Evolutionary conservation across 2,797 vertebrate genomes (phyloP), one percentile per base, ranked within the genome.

Genomic region (Crenuchus spilurus): DNA sequence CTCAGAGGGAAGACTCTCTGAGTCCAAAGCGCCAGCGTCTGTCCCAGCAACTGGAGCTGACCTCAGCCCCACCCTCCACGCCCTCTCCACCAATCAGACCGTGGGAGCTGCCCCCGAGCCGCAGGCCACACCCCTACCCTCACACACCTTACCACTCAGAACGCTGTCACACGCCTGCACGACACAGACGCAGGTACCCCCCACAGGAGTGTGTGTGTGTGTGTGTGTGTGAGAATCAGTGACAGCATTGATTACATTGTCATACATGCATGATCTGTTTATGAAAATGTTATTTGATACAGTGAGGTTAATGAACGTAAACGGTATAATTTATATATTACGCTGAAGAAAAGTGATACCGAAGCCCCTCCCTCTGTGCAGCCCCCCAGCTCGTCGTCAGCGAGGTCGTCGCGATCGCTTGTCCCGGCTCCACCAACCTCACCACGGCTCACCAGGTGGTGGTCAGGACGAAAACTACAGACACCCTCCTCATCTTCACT

Each of bases 21-120:
- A 98, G 96, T 88, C 96, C 96, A 58, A 99, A 99, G 91, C 94
- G 97, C 82, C 97, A 97, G 48, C 93, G 97, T 77, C 94, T 99
- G 87, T 97, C 97, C 72, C 89, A 92, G 84, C 95, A 96, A 87
- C 92, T 98, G 82, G 96, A 98, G 82, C 94, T 96, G 76, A 88
- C 96, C 67, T 88, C 94, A 14, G 91, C 95, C 76, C 95, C 95
- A 72, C 94, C 96, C 74, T 94, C 96, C 83, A 94, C 95, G 41
- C 94, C 97, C 2, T 98, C 97, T 55, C 95, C 97, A 64, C 97
- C 97, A 85, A 97, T 98, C 91, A 94, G 95, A 88, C 96, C 97
- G 84, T 98, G 97, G 97, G 96, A 98, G 92, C 96, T 96, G 82
- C 94, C 95, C 80, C 94, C 93, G 78, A 96, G 92, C 86, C 95